A percentile compares a stretch with the other conserved stretches of the same genome.
These are phyloP conservation scores for Hemibagrus wyckioides DNA, from an alignment of 2,113 vertebrate genomes.

Conservation along the genomic window DNA sequence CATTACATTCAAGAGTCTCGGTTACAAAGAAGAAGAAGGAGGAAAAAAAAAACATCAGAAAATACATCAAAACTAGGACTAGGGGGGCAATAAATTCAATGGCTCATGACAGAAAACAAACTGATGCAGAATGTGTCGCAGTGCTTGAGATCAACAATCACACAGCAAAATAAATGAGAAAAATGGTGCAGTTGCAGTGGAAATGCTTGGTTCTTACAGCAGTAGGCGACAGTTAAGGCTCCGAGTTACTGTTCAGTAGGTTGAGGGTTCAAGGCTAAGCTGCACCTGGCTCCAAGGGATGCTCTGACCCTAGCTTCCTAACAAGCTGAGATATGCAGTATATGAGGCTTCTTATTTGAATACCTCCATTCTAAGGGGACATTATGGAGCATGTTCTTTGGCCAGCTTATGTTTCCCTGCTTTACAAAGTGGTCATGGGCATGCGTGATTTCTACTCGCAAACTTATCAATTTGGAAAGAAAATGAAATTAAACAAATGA, in stretches of 20 bases:
- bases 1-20: neutral
- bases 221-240: no score
- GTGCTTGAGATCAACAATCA: neutral
- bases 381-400: neutral
- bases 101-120: neutral
- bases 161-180: neutral
- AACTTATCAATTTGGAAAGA: neutral
- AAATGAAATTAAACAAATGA: neutral
- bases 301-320: no score
- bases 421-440: neutral
- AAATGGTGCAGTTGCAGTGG: neutral
- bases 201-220: neutral
- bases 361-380: neutral
- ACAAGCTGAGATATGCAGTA: no score
- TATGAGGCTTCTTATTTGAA: neutral
- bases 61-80: neutral
- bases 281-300: no score
- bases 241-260: no score
- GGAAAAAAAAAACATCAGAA: neutral
- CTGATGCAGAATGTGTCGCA: neutral
- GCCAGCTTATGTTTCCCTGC: neutral
- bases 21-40: neutral
- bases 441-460: neutral
- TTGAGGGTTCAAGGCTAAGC: no score
- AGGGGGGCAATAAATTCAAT: neutral